These are phyloP conservation scores for Cyprinodon tularosa DNA, from an alignment of 2,113 vertebrate species.

Conservation along the genomic window DNA sequence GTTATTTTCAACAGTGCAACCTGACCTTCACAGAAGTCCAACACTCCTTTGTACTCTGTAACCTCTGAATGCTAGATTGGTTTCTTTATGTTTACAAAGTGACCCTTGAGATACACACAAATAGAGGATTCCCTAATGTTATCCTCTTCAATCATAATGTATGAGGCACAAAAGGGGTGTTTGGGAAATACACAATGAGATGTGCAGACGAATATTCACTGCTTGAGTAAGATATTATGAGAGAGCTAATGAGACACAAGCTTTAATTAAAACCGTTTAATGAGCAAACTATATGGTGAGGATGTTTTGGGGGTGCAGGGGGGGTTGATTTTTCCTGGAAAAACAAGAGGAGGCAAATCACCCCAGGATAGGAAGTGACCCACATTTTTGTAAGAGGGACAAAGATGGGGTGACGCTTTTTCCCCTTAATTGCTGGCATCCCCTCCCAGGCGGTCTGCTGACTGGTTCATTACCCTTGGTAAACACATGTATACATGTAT, in stretches of 20 bases:
- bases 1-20: background rate
- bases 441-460: slow-evolving; percentile 44
- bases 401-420: slow-evolving; percentile 26
- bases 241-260: slow-evolving; percentile 35
- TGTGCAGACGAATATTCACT: background rate
- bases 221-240: slow-evolving; percentile 22
- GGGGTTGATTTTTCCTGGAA: slow-evolving; percentile 29
- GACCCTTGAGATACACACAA: slow-evolving; percentile 44
- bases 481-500: slow-evolving; percentile 40
- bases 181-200: slow-evolving; percentile 33
- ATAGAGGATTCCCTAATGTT: slow-evolving; percentile 20
- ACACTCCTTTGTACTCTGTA: background rate
- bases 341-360: slow-evolving; percentile 49
- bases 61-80: background rate
- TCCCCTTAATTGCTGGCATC: slow-evolving; percentile 28
- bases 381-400: slow-evolving; percentile 59
- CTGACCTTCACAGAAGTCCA: background rate
- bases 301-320: slow-evolving; percentile 2
- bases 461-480: slow-evolving; percentile 68
- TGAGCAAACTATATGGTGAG: slow-evolving; percentile 46
- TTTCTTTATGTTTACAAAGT: slow-evolving; percentile 23
- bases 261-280: slow-evolving; percentile 64
- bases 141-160: slow-evolving; percentile 30
- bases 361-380: slow-evolving; percentile 70
- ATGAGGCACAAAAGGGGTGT: slow-evolving; percentile 27